Base-by-base conservation (phyloP, 1,140 invertebrate species). In the Drosophila eugracilis region DNA sequence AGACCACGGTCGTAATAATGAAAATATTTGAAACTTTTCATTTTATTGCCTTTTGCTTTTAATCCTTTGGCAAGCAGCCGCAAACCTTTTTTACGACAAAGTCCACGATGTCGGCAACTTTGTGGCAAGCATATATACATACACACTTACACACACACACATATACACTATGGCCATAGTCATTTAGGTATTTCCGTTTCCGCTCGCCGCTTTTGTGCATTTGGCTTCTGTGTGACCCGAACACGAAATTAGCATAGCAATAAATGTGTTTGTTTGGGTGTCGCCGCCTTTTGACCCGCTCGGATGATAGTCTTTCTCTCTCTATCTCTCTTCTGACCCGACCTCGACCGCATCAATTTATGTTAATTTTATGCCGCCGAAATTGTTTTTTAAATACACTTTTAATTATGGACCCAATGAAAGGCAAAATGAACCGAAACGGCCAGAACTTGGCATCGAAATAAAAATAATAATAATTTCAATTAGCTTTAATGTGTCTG, bases 21-120 rank as follows among this genome's bases (percentile, higher is more conserved):
- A 79, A 85, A 81, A 86, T 86, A 88, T 86, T 86, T 78, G 57
- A 86, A 86, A 88, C 70, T 86, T 86, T 86, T 86, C 66, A 83
- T 86, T 86, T 88, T 88, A 88, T 86, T 86, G 83, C 83, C 83
- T 81, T 86, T 88, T 86, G 78, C 83, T 86, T 88, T 83, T 86
- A 86, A 86, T 86, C 83, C 83, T 76, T 78, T 88, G 55, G 24
- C 67, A 70, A 78, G 83, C 77, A 39, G 73, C 58, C 53, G 45
- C 76, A 49, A 59, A 50, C 45, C 72, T 79, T 76, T 83, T 86
- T 77, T 83, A 88, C 84, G 83, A 63, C 83, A 88, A 78, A 78
- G 54, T 88, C 77, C 70, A 78, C 75, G 65, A 65, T 60, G 59
- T 78, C 67, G 81, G 47, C 83, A 88, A 81, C 83, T 88, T 88